These are phyloP conservation scores for Rhizoglyphus robini DNA, from an alignment of 1,140 invertebrate genomes.

Conservation along the genomic window DNA sequence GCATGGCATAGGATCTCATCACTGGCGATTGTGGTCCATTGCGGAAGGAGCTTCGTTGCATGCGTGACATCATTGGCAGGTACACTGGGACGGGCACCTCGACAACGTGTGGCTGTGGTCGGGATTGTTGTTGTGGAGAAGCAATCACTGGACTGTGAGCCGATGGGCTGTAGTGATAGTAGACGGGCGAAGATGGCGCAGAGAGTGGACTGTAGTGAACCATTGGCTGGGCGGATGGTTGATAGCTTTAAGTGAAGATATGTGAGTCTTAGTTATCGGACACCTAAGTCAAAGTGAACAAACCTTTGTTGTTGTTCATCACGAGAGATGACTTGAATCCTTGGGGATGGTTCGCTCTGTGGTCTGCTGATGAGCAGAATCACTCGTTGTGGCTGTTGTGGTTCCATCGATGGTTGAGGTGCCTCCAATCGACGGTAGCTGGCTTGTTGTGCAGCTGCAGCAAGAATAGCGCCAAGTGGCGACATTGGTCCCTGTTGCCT, in stretches of 20 bases:
- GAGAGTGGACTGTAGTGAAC: neutral
- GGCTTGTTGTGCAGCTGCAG: too few relatives aligned
- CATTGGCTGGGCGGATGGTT: neutral
- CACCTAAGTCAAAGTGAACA: neutral
- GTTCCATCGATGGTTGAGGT: neutral
- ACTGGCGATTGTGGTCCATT: neutral
- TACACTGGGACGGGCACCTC: conserved; percentile 8
- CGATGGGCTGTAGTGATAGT: neutral
- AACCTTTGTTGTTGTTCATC: neutral
- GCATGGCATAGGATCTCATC: neutral
- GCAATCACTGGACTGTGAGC: neutral
- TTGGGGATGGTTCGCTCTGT: neutral
- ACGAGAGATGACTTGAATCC: neutral
- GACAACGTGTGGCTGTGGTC: neutral
- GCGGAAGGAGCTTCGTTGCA: neutral
- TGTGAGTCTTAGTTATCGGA: neutral
- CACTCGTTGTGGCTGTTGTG: neutral
- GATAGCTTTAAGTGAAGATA: neutral
- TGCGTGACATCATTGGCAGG: neutral
- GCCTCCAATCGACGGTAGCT: neutral
- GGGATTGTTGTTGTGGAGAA: neutral
- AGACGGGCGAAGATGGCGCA: neutral
- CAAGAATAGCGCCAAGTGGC: too few relatives aligned
- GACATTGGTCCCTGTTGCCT: too few relatives aligned
- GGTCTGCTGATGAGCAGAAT: too few relatives aligned